Evolutionary conservation across 1,140 invertebrate genomes (phyloP), one percentile per base, ranked within the genome.

Genomic region (Macrobrachium rosenbergii): DNA sequence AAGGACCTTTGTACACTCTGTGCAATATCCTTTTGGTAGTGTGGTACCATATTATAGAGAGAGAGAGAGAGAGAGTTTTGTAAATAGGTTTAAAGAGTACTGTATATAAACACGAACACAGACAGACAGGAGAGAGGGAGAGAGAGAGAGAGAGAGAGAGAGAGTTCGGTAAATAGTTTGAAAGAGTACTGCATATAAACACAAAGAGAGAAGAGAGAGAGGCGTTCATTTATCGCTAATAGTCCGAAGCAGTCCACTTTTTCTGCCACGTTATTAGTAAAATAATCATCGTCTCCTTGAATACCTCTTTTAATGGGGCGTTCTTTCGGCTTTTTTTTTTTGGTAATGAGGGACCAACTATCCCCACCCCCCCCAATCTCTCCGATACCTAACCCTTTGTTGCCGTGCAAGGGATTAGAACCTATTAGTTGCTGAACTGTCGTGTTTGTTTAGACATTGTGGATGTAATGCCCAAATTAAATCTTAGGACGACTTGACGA

Each of bases 211-310:
- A 21, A 7, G 76, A 60, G 76, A 60, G 76, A 52, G 59, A 23
- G n/a, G 58, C 23, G 58, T 23, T 37, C 28, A 37, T 37, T 37
- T 19, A 78, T 37, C 21, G 76, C n/a, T 62, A 80, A 63, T 62
- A 60, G 58, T 37, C 21, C 43, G 45, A 52, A 77, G 59, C 59
- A 45, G 75, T 21, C 45, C 43, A 5, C 45, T 77, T 77, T 77
- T 77, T 77, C 45, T 58, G 45, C 21, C 75, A 21, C 21, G 75
- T 77, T 77, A 77, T 77, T 77, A 77, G 75, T 58, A 52, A 77
- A 77, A 52, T 52, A 77, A 77, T 37, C 52, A 77, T 77, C 75
- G 45, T 7, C 19, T 21, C 73, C 75, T 77, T 19, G 45, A 45
- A 77, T 21, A 21, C 75, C 75, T n/a, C 59, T 45, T 58, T 77